Base-by-base conservation (phyloP, 2,888 invertebrate species). In the Meandrusa payeni region DNA sequence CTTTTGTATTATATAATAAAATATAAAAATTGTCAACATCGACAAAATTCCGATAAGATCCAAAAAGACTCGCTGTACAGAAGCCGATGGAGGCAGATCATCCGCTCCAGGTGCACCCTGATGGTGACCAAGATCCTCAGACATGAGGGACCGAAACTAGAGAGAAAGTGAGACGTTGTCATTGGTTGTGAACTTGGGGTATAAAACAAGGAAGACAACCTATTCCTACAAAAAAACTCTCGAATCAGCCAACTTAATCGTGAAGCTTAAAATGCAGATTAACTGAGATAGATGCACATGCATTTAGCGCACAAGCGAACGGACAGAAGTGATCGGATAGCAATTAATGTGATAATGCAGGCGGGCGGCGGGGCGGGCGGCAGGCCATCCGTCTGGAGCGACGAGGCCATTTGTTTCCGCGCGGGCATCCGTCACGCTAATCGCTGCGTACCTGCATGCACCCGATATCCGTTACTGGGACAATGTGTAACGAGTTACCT, bases 391-490 rank as follows among this genome's bases (percentile, higher is more conserved):
- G 71, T 83, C 76, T 76, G 67, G 48, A 57, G 68, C 66, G 75
- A 74, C 69, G 67, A 59, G 64, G 66, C 71, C 70, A 80, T 83
- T 81, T 79, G 70, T 81, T 73, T 73, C 68, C 59, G 62, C 63
- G 57, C 62, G 55, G 65, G 63, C 71, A 76, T 77, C 67, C 72
- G 75, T 82, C 78, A 76, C 77, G 62, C 74, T 81, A 78, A 82
- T 81, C 77, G 69, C 71, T 62, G 64, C 61, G 52, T 57, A 79
- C 75, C 76, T 78, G 79, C 74, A 72, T 50, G 46, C 59, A 55
- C 55, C 51, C 46, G 39, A 39, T 45, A 45, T 24, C 38, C 33
- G 34, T 27, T 32, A 31, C 26, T 20, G 20, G 28, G 31, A 33
- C 34, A 28, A 22, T 23, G 17, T 45, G 31, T 22, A 15, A 13